Percentiles rank a stretch among this genome's conserved stretches.
Evolutionary conservation across 2,797 vertebrate genomes (phyloP).

Genomic region (Masticophis lateralis): DNA sequence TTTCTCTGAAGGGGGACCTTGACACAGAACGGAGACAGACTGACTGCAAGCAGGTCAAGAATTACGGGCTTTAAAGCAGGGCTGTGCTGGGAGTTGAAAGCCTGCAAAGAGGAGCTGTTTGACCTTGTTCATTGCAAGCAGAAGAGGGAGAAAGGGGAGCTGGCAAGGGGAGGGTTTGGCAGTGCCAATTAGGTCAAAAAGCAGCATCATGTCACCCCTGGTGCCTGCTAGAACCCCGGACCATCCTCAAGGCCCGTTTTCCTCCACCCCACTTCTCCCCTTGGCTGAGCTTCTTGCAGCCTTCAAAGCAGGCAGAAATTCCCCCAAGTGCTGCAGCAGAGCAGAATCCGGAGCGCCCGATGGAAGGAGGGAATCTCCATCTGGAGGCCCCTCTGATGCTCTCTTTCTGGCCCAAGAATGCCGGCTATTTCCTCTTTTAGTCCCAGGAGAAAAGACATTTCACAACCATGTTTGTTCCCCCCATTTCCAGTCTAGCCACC

Average conservation of each 20-base stretch:
- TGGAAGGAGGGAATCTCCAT: neutral
- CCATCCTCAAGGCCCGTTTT: neutral
- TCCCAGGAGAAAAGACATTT: conserved; percentile 21
- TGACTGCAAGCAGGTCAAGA: neutral
- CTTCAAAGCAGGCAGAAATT: neutral
- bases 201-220: neutral
- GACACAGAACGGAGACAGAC: neutral
- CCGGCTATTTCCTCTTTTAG: conserved; percentile 50
- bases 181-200: neutral
- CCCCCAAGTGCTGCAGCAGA: neutral
- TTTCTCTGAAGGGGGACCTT: neutral
- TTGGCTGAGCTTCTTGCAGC: neutral
- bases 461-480: neutral
- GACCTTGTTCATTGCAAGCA: neutral
- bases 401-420: conserved; percentile 16
- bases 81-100: neutral
- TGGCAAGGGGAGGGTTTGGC: too few relatives aligned
- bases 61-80: accelerated
- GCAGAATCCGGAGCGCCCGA: neutral
- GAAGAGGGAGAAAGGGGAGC: neutral
- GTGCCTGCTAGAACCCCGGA: neutral
- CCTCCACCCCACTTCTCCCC: neutral
- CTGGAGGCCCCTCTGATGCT: conserved; percentile 31
- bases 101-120: neutral
- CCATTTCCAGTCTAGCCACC: conserved; percentile 30